Percentiles rank a stretch among this genome's conserved stretches.
Conservation (phyloP, 2,888 invertebrate genomes). For the Apantesis nais region DNA sequence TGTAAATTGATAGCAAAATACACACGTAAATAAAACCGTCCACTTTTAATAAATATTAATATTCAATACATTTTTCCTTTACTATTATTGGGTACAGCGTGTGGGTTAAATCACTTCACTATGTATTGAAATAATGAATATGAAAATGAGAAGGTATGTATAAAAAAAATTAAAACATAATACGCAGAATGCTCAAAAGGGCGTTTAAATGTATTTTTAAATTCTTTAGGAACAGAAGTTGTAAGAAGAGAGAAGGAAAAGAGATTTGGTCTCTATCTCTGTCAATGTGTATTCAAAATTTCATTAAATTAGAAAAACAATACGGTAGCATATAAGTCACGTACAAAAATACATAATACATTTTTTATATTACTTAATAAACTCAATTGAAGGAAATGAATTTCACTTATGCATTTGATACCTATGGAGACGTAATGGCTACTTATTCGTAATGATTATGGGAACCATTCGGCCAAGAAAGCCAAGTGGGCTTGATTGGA, state of each 20-base stretch:
- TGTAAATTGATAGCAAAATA: too few relatives aligned
- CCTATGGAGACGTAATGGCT: conserved; percentile 45
- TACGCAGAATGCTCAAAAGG: too few relatives aligned
- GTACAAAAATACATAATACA: background rate
- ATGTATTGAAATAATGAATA: background rate
- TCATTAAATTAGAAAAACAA: background rate
- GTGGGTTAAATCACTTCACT: background rate
- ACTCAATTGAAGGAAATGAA: conserved; percentile 53
- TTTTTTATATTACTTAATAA: conserved; percentile 10
- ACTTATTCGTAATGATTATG: conserved; percentile 73
- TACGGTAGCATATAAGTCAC: background rate
- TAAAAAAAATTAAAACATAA: background rate
- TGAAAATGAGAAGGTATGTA: background rate
- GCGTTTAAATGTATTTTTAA: too few relatives aligned
- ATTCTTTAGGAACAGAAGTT: background rate
- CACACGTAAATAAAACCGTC: too few relatives aligned
- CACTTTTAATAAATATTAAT: too few relatives aligned
- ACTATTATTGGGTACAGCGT: background rate
- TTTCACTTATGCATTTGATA: conserved; percentile 53
- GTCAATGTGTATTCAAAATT: background rate
- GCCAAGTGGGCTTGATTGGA: conserved; percentile 74
- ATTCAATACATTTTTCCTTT: background rate
- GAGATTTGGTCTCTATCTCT: background rate
- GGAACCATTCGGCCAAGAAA: conserved; percentile 67
- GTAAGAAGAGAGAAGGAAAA: background rate